Evolutionary conservation across 2,113 vertebrate genomes (phyloP).

Genomic region (Petrocephalus zakoni): DNA sequence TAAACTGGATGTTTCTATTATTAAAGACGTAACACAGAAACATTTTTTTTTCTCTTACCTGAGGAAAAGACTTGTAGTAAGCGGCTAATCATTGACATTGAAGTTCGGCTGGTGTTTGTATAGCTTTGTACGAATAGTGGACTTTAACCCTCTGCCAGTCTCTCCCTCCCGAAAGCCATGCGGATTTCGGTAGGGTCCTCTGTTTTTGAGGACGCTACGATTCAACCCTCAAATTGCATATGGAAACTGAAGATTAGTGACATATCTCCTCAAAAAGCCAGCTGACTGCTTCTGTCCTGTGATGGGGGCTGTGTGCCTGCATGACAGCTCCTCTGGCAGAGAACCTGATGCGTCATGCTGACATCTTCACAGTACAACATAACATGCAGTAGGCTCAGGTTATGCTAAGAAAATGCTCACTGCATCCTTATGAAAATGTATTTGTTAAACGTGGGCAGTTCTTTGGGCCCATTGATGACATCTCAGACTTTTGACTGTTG

Average conservation of each 20-base stretch:
- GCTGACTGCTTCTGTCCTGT: background rate
- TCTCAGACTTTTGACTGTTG: background rate
- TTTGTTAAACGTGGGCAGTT: background rate
- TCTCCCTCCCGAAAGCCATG: background rate
- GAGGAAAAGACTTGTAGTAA: background rate
- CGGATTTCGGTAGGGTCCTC: background rate
- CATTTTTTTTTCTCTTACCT: background rate
- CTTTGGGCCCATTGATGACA: background rate
- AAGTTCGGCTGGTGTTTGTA: background rate
- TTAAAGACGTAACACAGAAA: background rate
- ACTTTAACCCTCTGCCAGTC: background rate
- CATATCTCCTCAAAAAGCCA: background rate
- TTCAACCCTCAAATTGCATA: background rate
- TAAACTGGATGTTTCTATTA: background rate
- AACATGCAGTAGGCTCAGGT: background rate
- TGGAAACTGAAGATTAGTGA: background rate
- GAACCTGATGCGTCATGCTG: background rate
- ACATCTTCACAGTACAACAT: background rate
- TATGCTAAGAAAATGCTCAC: background rate
- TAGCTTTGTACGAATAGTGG: background rate
- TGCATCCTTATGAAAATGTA: background rate
- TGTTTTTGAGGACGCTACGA: background rate
- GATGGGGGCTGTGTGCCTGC: background rate
- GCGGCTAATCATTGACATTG: slow-evolving; percentile 8
- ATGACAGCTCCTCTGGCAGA: background rate